Percentiles rank a stretch among this genome's conserved stretches.
phyloP scores from a whole-genome alignment of 2,888 invertebrate species.

The Trissoscelio sp. region DNA sequence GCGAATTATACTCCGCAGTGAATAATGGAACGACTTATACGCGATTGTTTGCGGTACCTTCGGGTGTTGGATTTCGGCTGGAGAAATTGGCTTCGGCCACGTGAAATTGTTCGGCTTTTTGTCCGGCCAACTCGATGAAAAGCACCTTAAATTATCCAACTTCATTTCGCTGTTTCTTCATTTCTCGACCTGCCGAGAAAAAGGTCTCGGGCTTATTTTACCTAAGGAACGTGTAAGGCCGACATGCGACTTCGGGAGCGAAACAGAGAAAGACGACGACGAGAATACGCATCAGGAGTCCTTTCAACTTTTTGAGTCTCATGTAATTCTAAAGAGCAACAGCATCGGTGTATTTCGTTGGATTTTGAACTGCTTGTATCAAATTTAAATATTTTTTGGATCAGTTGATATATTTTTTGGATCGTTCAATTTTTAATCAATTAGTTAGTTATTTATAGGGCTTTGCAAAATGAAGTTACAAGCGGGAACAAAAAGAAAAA shows the following conservation, averaged over 20 bases:
- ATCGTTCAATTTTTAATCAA: too few relatives aligned
- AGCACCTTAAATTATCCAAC: constrained; percentile 46
- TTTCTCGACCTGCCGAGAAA: constrained; percentile 31
- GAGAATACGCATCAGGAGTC: constrained; percentile 27
- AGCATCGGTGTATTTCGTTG: constrained; percentile 9
- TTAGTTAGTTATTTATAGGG: too few relatives aligned
- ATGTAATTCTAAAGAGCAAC: constrained; percentile 54
- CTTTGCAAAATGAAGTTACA: too few relatives aligned
- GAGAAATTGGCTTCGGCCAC: constrained; percentile 29
- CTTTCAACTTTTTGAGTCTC: constrained; percentile 44
- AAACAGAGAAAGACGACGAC: constrained; percentile 7
- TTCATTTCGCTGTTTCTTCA: constrained; percentile 48
- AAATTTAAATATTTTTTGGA: constrained; percentile 20
- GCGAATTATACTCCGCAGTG: constrained; percentile 31
- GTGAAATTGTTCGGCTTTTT: constrained; percentile 31
- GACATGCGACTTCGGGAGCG: constrained; percentile 42
- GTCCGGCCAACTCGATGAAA: constrained; percentile 24
- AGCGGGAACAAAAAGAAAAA: too few relatives aligned
- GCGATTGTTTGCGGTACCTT: constrained; percentile 30
- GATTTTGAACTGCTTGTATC: constrained; percentile 9
- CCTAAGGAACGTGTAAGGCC: constrained; percentile 51
- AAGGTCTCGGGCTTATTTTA: constrained; percentile 48
- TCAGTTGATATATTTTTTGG: not conserved
- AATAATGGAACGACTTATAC: constrained; percentile 40
- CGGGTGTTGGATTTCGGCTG: constrained; percentile 11